phyloP scores from a whole-genome alignment of 1,140 invertebrate species.

The Solen grandis region DNA sequence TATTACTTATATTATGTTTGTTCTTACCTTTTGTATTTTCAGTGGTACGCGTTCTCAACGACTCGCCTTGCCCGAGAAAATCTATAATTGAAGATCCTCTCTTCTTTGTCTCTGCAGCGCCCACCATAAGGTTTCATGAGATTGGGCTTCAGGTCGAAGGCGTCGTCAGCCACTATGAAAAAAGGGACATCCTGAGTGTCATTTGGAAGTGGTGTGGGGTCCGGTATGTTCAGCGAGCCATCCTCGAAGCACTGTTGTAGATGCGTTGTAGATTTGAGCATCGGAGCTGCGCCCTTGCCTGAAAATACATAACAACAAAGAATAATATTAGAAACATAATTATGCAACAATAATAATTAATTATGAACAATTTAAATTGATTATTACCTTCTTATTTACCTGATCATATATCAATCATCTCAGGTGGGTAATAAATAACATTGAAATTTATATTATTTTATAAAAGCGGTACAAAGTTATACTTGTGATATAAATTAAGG shows the following conservation, averaged over 20 bases:
- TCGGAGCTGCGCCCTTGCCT: conserved; percentile 44
- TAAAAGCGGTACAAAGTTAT: conserved; percentile 3
- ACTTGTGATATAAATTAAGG: conserved; percentile 4
- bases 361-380: conserved; percentile 4
- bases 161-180: conserved; percentile 66
- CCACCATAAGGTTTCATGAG: conserved; percentile 70
- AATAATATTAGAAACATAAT: conserved; percentile 4
- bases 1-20: not conserved
- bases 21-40: conserved; percentile 1
- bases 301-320: conserved; percentile 32
- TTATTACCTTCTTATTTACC: conserved; percentile 1
- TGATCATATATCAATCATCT: conserved; percentile 3
- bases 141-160: conserved; percentile 55
- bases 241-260: conserved; percentile 45
- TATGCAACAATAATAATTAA: conserved; percentile 4
- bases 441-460: conserved; percentile 4
- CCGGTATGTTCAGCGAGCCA: conserved; percentile 61
- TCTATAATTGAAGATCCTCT: conserved; percentile 80
- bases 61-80: conserved; percentile 69
- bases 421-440: conserved; percentile 3
- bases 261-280: conserved; percentile 14
- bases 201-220: conserved; percentile 25
- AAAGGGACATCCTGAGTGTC: conserved; percentile 30
- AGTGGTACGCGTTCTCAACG: conserved; percentile 76
- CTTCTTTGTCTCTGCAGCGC: conserved; percentile 62